phyloP scores from a whole-genome alignment of 2,113 vertebrate genomes.

The Eclectus roratus region DNA sequence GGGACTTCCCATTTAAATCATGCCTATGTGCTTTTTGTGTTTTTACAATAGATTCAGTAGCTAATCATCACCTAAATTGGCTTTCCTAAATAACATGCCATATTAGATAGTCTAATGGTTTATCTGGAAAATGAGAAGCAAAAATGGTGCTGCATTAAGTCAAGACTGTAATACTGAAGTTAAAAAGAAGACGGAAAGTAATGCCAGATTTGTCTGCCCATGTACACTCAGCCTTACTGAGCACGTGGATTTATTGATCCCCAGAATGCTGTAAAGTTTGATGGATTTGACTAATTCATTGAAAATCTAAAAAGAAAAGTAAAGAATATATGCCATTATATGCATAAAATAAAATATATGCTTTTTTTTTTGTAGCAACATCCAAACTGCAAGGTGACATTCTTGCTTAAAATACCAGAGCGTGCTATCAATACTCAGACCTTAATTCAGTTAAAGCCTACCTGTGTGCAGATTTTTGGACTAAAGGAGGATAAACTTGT shows the following conservation, averaged over 20 bases:
- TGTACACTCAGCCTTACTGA: neutral
- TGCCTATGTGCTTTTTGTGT: neutral
- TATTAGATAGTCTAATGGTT: neutral
- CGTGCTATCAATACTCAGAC: neutral
- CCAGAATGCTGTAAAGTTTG: neutral
- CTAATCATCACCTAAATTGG: constrained; percentile 3
- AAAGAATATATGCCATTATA: neutral
- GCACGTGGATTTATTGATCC: neutral
- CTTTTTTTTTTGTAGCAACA: neutral
- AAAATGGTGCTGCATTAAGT: neutral
- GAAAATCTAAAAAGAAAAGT: neutral
- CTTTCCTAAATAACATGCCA: neutral
- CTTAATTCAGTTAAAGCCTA: neutral
- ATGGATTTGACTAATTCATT: neutral
- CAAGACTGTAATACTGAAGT: neutral
- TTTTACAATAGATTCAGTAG: neutral
- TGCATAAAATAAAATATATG: neutral
- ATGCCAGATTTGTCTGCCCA: neutral
- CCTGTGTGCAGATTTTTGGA: neutral
- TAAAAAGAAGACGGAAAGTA: neutral
- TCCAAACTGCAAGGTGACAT: neutral
- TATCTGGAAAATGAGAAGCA: neutral
- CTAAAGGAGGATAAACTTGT: neutral
- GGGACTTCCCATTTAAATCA: constrained; percentile 8
- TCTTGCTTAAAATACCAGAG: neutral